A percentile compares a stretch with the other conserved stretches of the same genome.
These are phyloP conservation scores for Prionailurus viverrinus DNA, from an alignment of 2,113 vertebrate species.

Conservation along the genomic window DNA sequence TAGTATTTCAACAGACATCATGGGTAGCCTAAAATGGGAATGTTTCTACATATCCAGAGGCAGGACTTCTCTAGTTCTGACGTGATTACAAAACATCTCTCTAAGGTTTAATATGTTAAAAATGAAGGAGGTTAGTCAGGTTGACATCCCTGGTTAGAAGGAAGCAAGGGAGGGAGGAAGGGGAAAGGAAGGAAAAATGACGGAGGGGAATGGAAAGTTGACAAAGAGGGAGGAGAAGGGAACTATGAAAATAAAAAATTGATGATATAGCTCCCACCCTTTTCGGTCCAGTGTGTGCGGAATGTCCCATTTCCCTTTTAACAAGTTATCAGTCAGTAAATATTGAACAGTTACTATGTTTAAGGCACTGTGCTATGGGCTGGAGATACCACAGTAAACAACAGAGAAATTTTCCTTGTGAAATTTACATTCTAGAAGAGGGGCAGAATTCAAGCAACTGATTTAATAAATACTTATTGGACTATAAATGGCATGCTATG, in stretches of 20 bases:
- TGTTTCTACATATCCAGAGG: constrained; percentile 47
- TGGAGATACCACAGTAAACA: neutral
- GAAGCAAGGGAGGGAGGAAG: neutral
- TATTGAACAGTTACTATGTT: constrained; percentile 23
- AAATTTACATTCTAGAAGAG: constrained; percentile 47
- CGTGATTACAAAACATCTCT: constrained; percentile 39
- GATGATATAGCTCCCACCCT: neutral
- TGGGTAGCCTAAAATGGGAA: neutral
- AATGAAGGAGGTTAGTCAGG: neutral
- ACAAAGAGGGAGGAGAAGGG: constrained; percentile 12
- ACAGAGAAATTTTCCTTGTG: neutral
- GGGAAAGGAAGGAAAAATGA: neutral
- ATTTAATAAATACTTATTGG: constrained; percentile 14
- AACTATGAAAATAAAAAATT: constrained; percentile 57
- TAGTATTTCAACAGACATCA: constrained; percentile 30
- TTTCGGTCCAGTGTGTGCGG: neutral
- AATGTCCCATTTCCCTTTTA: constrained; percentile 46
- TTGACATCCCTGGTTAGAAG: constrained; percentile 27
- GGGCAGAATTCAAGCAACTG: constrained; percentile 42
- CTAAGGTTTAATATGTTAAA: neutral
- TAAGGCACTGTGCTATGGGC: neutral
- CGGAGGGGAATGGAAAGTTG: neutral
- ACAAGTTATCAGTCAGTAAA: neutral
- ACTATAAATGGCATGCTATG: neutral
- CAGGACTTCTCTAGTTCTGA: constrained; percentile 8